A percentile compares a stretch with the other conserved stretches of the same genome.
Conservation (phyloP, 2,888 invertebrate genomes). For the Andrena minutula region DNA sequence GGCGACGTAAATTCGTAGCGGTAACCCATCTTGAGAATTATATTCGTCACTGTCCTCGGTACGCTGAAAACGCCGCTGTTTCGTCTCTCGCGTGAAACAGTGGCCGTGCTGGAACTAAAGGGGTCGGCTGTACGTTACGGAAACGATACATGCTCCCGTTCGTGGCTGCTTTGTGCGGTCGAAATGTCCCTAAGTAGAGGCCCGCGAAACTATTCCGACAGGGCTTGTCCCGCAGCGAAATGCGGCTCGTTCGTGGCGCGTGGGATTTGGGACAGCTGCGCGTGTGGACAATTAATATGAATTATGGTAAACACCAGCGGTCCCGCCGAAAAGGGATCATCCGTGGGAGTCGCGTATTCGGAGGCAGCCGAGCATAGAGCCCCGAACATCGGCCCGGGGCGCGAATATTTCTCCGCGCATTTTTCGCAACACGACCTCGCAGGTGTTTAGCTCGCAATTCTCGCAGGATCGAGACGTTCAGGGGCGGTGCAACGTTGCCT, state of each 20-base stretch:
- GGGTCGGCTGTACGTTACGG: slow-evolving; percentile 25
- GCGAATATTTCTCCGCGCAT: slow-evolving; percentile 63
- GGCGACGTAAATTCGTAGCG: slow-evolving; percentile 37
- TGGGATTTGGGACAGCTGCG: slow-evolving; percentile 82
- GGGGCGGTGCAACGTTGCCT: neutral
- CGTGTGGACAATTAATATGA: slow-evolving; percentile 78
- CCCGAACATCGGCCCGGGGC: slow-evolving; percentile 56
- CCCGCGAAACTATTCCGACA: slow-evolving; percentile 67
- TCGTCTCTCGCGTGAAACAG: slow-evolving; percentile 18
- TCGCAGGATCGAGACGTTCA: slow-evolving; percentile 1
- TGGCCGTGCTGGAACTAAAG: slow-evolving; percentile 9
- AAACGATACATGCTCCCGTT: slow-evolving; percentile 51
- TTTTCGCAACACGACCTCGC: slow-evolving; percentile 59
- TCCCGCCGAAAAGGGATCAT: slow-evolving; percentile 61
- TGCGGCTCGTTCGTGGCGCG: slow-evolving; percentile 74
- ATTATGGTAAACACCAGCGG: slow-evolving; percentile 76
- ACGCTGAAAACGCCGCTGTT: neutral
- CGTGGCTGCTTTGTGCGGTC: neutral
- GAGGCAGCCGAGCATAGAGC: slow-evolving; percentile 53
- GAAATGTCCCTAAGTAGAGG: slow-evolving; percentile 62
- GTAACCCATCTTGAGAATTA: neutral
- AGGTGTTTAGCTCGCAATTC: slow-evolving; percentile 40
- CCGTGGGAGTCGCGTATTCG: slow-evolving; percentile 63
- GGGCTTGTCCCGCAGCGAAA: slow-evolving; percentile 77
- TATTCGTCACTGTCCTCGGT: neutral